phyloP scores from a whole-genome alignment of 2,797 vertebrate genomes.

The Nyctalus aviator region DNA sequence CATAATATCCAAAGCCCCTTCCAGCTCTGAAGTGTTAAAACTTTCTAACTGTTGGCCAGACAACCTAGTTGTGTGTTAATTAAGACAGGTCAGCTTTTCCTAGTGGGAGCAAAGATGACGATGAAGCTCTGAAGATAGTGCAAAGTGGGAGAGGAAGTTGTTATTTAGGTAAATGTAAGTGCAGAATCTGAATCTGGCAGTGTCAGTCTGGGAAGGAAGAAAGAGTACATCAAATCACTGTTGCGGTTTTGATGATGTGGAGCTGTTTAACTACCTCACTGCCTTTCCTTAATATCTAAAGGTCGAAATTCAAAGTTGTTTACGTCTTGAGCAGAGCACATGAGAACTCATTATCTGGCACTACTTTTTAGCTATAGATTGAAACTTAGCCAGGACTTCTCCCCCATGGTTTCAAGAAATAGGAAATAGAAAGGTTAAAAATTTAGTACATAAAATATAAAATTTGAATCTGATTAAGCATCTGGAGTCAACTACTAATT shows the following conservation, averaged over 20 bases:
- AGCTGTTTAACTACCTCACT: not conserved
- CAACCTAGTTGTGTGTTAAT: not conserved
- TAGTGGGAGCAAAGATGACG: not conserved
- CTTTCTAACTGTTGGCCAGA: not conserved
- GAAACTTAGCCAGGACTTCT: constrained; percentile 20
- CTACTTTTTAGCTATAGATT: not conserved
- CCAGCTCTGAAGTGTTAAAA: not conserved
- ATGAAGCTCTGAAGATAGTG: not conserved
- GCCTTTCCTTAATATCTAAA: constrained; percentile 5
- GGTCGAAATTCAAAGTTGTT: not conserved
- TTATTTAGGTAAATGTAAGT: constrained; percentile 19
- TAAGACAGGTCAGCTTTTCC: not conserved
- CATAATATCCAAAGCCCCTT: not conserved
- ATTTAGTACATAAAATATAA: constrained; percentile 45
- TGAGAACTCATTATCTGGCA: not conserved
- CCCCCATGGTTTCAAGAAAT: not conserved
- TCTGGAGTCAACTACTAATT: constrained; percentile 14
- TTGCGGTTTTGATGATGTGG: not conserved
- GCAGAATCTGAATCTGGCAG: not conserved
- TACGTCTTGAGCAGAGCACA: not conserved
- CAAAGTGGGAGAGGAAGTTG: not conserved
- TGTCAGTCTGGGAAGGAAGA: constrained; percentile 20
- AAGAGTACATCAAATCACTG: not conserved
- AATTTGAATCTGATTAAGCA: constrained; percentile 33
- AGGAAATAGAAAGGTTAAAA: constrained; percentile 47